Base-by-base conservation (phyloP, 1,140 invertebrate genomes). In the Cydia splendana region DNA sequence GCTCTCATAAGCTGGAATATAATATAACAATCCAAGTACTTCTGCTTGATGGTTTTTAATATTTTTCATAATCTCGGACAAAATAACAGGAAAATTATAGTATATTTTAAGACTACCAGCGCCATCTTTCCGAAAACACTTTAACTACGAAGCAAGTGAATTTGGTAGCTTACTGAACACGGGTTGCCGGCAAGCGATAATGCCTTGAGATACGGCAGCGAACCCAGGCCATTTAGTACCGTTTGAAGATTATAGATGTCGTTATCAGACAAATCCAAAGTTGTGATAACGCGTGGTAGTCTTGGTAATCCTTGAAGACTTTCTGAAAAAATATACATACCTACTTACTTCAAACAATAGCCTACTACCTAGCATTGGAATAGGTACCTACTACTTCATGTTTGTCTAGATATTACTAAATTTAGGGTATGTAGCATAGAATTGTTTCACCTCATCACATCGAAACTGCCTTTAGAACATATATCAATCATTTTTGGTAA, bases 201-300 rank as follows among this genome's bases (percentile, higher is more conserved):
- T 3, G 88, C 84, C n/a, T 75, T 80, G 1, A 94, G 83, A 69
- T 81, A 87, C 42, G 90, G 88, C 13, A 94, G 75, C 18, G 24
- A 51, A 13, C 76, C 79, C 38, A 94, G 65, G 10, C 81, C 80
- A 78, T 87, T 78, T 78, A 94, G 80, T 88, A 93, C 80, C 18
- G 79, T 77, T 12, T 88, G 80, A 10, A 94, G 82, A 79, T 91
- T 81, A 87, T 85, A 93, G 92, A 94, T 93, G 91, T 94, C 93
- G 87, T 94, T 94, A 67, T 94, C 91, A 4, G 92, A 89, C 74
- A 94, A 82, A 90, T 94, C 94, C 48, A 94, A 76, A 65, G 89
- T 88, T 24, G 86, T 87, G 3, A 93, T 79, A 24, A 82, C 76
- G 28, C 79, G 77, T 20, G 87, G 85, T 12, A 91, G 73, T 18